Conservation (phyloP, 2,113 vertebrate species). For the Pagrus major region DNA sequence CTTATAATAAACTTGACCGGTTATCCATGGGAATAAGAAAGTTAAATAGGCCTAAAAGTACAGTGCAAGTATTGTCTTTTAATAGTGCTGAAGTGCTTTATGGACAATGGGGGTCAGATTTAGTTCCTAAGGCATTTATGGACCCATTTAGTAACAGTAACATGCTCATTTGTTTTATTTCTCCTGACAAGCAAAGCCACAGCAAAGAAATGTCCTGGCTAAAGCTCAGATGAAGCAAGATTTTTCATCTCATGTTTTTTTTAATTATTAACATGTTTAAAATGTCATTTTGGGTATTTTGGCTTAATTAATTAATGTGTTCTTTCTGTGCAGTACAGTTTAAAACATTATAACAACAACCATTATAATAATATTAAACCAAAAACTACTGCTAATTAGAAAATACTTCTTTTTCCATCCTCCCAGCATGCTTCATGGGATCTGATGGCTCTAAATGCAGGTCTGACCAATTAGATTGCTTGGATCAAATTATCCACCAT, state of each 20-base stretch:
- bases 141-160: slow-evolving; percentile 16
- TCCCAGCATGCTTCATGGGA: slow-evolving; percentile 3
- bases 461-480: neutral
- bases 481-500: neutral
- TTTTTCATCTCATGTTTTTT: too few species aligned
- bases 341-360: neutral
- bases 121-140: slow-evolving; percentile 38
- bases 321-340: too few species aligned
- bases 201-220: slow-evolving; percentile 19
- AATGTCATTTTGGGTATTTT: neutral
- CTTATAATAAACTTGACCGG: slow-evolving; percentile 22
- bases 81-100: slow-evolving; percentile 28
- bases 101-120: slow-evolving; percentile 27
- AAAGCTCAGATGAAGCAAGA: neutral
- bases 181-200: slow-evolving; percentile 11
- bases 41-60: neutral
- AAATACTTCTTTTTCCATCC: neutral
- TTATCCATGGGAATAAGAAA: slow-evolving; percentile 16
- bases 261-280: too few species aligned
- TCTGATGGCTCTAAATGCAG: neutral
- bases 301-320: neutral
- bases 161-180: slow-evolving; percentile 31
- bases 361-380: neutral
- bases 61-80: slow-evolving; percentile 9
- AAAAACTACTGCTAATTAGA: neutral